phyloP scores from a whole-genome alignment of 2,888 invertebrate genomes.

The Caenorhabditis sp. region DNA sequence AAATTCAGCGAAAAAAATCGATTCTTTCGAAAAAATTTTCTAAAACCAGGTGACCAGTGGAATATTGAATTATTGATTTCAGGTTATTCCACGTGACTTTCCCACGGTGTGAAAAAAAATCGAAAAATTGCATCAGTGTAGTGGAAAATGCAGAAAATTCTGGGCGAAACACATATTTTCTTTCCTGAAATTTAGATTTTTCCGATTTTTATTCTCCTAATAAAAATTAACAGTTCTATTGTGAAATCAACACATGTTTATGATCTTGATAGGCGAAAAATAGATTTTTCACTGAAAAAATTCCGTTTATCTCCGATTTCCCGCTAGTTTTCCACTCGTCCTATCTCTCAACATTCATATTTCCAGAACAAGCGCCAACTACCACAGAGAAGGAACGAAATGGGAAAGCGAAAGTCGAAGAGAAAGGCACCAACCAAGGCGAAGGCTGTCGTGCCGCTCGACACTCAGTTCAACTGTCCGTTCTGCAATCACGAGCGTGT shows the following conservation, averaged over 20 bases:
- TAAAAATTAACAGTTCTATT: too few species aligned
- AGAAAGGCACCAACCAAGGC: slow-evolving; percentile 95
- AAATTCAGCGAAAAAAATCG: too few species aligned
- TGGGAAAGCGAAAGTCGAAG: slow-evolving; percentile 98
- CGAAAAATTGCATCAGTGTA: neutral
- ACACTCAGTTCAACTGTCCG: slow-evolving; percentile 97
- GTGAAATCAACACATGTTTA: too few species aligned
- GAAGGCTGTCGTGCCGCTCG: slow-evolving; percentile 94
- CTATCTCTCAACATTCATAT: neutral
- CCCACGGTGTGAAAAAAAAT: neutral
- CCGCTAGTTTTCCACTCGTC: neutral
- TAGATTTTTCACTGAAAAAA: neutral
- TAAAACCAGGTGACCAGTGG: too few species aligned
- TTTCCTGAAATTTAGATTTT: slow-evolving; percentile 11
- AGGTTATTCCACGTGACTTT: neutral
- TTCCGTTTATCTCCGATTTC: neutral
- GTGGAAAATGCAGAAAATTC: neutral
- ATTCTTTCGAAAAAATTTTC: too few species aligned
- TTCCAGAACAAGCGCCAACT: slow-evolving; percentile 18
- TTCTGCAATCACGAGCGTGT: slow-evolving; percentile 99
- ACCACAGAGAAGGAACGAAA: slow-evolving; percentile 87
- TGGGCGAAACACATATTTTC: neutral
- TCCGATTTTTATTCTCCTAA: neutral
- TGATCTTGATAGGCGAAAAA: neutral
- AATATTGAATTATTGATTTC: too few species aligned